These are phyloP conservation scores for Cylas formicarius DNA, from an alignment of 1,140 invertebrate genomes.

Conservation along the genomic window DNA sequence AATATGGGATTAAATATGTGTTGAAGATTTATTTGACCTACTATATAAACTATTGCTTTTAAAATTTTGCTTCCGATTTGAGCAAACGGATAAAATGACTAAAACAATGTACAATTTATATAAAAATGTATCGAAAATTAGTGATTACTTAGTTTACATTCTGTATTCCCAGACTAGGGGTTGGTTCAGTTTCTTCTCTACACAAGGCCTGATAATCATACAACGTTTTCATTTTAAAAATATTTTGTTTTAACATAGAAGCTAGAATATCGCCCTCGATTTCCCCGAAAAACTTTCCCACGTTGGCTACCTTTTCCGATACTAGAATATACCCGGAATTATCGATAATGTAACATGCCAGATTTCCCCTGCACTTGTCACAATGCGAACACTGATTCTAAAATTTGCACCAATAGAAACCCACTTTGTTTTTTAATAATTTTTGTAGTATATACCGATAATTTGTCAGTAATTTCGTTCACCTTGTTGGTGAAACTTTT, in stretches of 20 bases:
- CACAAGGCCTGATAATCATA: conserved; percentile 85
- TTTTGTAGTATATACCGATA: conserved; percentile 18
- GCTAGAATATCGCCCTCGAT: conserved; percentile 73
- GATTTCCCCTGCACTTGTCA: conserved; percentile 50
- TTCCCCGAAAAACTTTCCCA: conserved; percentile 79
- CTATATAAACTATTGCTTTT: conserved; percentile 40
- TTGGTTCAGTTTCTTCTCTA: conserved; percentile 26
- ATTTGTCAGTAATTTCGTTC: conserved; percentile 54
- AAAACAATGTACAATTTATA: conserved; percentile 21
- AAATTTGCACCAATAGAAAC: conserved; percentile 17
- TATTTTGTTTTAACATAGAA: conserved; percentile 62
- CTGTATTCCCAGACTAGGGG: neutral
- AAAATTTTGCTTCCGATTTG: too few relatives aligned
- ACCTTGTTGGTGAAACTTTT: conserved; percentile 58
- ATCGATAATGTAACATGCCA: conserved; percentile 80
- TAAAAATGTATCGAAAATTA: neutral
- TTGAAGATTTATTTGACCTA: conserved; percentile 39
- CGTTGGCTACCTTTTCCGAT: conserved; percentile 52
- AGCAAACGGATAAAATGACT: conserved; percentile 41
- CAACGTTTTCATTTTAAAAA: conserved; percentile 69
- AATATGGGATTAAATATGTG: conserved; percentile 27
- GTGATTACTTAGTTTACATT: neutral
- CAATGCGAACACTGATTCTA: conserved; percentile 46
- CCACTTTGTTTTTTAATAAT: conserved; percentile 6
- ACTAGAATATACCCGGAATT: conserved; percentile 84